phyloP scores from a whole-genome alignment of 2,797 vertebrate genomes.

The Nyctibius grandis region DNA sequence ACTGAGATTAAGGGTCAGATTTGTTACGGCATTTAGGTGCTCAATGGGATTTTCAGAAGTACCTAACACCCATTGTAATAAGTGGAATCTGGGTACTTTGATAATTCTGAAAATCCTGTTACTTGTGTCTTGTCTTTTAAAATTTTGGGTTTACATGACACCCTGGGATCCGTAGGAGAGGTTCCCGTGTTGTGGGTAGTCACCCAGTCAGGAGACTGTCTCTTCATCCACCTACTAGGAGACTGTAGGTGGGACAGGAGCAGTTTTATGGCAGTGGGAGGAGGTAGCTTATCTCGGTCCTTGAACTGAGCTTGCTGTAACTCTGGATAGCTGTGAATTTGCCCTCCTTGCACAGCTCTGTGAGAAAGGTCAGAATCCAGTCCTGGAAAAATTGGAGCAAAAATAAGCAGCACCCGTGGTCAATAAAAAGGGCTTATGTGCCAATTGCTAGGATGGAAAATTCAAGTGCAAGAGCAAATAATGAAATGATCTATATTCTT shows the following conservation, averaged over 20 bases:
- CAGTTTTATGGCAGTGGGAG: neutral
- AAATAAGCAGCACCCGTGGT: slow-evolving; percentile 24
- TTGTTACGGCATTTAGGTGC: slow-evolving; percentile 41
- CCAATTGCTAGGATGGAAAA: slow-evolving; percentile 44
- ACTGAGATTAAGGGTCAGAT: slow-evolving; percentile 41
- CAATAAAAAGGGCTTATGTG: slow-evolving; percentile 40
- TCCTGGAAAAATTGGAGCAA: neutral
- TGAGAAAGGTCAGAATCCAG: neutral
- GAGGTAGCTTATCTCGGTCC: neutral
- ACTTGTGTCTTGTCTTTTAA: neutral
- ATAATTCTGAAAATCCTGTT: neutral
- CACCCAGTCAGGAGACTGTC: neutral
- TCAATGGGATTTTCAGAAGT: slow-evolving; percentile 39
- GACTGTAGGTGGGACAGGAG: neutral
- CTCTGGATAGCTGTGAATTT: neutral
- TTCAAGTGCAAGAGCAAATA: slow-evolving; percentile 54
- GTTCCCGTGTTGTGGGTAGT: neutral
- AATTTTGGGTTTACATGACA: neutral
- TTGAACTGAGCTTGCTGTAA: neutral
- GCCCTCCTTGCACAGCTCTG: neutral
- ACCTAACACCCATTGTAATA: neutral
- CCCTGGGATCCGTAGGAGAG: neutral
- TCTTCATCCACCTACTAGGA: neutral
- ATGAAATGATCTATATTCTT: slow-evolving; percentile 62
- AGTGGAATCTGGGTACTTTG: neutral